These are phyloP conservation scores for Syrmaticus mikado DNA, from an alignment of 2,113 vertebrate species.

Conservation along the genomic window DNA sequence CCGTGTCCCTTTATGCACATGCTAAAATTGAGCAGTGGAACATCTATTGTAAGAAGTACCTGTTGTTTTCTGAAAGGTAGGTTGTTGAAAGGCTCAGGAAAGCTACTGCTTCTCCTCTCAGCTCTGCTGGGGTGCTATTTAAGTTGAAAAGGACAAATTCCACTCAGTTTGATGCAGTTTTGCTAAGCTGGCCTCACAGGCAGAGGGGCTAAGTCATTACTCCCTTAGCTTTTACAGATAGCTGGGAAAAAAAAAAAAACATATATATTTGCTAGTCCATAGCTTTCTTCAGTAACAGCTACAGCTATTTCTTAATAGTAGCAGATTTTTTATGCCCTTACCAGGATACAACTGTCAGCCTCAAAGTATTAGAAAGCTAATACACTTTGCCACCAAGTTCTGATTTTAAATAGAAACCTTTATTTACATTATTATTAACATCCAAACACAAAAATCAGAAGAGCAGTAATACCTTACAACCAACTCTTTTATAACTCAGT, in stretches of 20 bases:
- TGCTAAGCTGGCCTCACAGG: background rate
- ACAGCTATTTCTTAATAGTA: background rate
- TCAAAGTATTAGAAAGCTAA: background rate
- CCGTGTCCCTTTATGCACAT: fast-evolving
- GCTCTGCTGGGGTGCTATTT: background rate
- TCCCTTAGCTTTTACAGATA: background rate
- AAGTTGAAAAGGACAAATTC: background rate
- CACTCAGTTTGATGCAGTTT: fast-evolving
- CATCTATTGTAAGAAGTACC: background rate
- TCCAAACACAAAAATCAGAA: slow-evolving; percentile 82
- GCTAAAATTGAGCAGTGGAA: background rate
- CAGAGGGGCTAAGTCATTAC: background rate
- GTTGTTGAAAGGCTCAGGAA: background rate
- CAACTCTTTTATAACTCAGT: slow-evolving; percentile 73
- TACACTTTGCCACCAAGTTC: background rate
- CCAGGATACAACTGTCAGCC: background rate
- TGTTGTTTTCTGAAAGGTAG: background rate
- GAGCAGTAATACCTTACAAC: slow-evolving; percentile 86
- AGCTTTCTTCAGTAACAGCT: background rate
- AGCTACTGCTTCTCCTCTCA: background rate
- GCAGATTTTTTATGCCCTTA: background rate
- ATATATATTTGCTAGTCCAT: fast-evolving
- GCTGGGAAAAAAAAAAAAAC: background rate
- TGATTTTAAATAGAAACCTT: slow-evolving; percentile 97
- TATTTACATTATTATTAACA: slow-evolving; percentile 98